Evolutionary conservation across 1,140 invertebrate genomes (phyloP), one percentile per base, ranked within the genome.

Genomic region (Phortica variegata): DNA sequence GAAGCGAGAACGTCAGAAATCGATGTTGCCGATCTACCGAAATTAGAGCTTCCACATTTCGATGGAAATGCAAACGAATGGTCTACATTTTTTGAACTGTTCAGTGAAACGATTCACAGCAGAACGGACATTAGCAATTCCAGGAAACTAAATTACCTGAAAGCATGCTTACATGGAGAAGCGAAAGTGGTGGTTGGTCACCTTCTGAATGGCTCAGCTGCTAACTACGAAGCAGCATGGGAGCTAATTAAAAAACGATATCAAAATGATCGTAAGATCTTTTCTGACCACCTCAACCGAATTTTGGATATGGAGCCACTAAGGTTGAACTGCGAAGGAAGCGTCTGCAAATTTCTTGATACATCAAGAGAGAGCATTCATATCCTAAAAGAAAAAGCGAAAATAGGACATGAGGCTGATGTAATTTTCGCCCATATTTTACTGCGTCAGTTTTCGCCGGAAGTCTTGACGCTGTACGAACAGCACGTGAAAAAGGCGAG

Each of bases 401-500:
- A 29, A 6, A 29, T 12, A 7, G 6, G 12, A 6, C 26, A 29
- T 7, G 12, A 29, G 12, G 26, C 26, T 7, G 26, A 29, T 12
- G 6, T 6, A 7, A 29, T 29, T 29, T 29, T 29, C 12, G 6
- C 26, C 12, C 26, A 29, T 7, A 29, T 29, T 7, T 12, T 29
- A 7, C 12, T 29, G 26, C 26, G 26, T 29, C 26, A 29, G 12
- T 34, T 34, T 34, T 34, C 32, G 4, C 8, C 32, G 13, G 32
- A 34, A 34, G 32, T 15, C 5, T 34, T 34, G n/a, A 6, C 6
- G 32, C n/a, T 34, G 13, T 34, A 8, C 13, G 32, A 34, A n/a
- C 32, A 34, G 6, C 32, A 34, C 4, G n/a, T 29, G 29, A 36
- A 33, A 21, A 48, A 36, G 34, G 18, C 39, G 7, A 48, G 13